Evolutionary conservation across 1,140 invertebrate species (phyloP).

Genomic region (Radopholus similis): DNA sequence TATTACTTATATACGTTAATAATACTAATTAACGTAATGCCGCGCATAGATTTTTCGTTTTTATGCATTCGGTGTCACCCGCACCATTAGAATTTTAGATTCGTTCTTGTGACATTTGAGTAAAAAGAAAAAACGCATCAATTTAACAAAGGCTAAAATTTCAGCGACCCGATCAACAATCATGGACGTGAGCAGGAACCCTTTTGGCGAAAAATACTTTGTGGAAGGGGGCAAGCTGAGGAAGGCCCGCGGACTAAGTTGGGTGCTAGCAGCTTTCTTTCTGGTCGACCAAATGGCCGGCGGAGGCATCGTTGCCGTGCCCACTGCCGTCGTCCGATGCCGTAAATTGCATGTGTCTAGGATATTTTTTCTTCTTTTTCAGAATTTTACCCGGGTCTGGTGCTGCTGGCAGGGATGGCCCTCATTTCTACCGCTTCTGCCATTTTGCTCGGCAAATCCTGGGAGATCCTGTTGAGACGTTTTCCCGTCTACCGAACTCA

Average conservation of each 20-base stretch:
- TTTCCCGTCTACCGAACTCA: constrained; percentile 66
- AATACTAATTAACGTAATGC: too few species aligned
- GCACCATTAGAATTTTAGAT: too few species aligned
- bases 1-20: too few species aligned
- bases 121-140: too few species aligned
- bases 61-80: too few species aligned
- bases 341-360: too few species aligned
- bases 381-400: constrained; percentile 35
- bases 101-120: too few species aligned
- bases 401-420: constrained; percentile 24
- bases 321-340: constrained; percentile 67
- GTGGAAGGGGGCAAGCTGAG: constrained; percentile 25
- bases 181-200: too few species aligned
- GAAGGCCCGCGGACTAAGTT: constrained; percentile 16
- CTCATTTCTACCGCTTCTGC: constrained; percentile 38
- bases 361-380: neutral
- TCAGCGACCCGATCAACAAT: too few species aligned
- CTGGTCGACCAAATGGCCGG: constrained; percentile 73
- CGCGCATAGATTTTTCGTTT: too few species aligned
- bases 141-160: too few species aligned
- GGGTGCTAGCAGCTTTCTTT: constrained; percentile 67
- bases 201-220: constrained; percentile 1
- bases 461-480: constrained; percentile 70
- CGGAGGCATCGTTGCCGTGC: constrained; percentile 70
- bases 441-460: constrained; percentile 67